phyloP scores from a whole-genome alignment of 2,888 invertebrate genomes.

The Lasioglossum zephyrum region DNA sequence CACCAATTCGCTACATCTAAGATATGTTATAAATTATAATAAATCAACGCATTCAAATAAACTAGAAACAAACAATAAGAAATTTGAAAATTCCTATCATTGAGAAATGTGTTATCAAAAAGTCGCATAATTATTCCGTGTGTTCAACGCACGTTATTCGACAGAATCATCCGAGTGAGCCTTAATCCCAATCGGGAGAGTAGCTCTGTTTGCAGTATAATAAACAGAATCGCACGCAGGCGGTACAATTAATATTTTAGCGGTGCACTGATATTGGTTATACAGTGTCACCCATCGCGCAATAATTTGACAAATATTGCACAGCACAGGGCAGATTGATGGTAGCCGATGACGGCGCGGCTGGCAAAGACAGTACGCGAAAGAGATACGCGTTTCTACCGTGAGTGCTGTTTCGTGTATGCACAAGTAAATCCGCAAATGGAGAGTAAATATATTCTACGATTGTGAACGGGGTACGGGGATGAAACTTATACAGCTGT shows the following conservation, averaged over 20 bases:
- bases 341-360: conserved; percentile 27
- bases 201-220: background rate
- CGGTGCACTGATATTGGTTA: background rate
- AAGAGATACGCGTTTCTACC: conserved; percentile 66
- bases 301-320: conserved; percentile 60
- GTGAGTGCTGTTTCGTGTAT: conserved; percentile 81
- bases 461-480: conserved; percentile 51
- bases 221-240: background rate
- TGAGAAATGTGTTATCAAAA: background rate
- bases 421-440: conserved; percentile 79
- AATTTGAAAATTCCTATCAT: too few species aligned
- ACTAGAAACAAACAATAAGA: too few species aligned
- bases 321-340: conserved; percentile 33
- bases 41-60: too few species aligned
- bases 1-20: too few species aligned
- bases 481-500: conserved; percentile 58
- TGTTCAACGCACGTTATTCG: background rate
- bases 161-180: background rate
- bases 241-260: background rate
- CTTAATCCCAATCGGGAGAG: background rate
- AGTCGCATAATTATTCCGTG: background rate
- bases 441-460: conserved; percentile 70
- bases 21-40: too few species aligned
- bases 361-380: conserved; percentile 37
- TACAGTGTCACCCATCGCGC: background rate